These are phyloP conservation scores for Ariopsis seemanni DNA, from an alignment of 2,113 vertebrate species.

Conservation along the genomic window DNA sequence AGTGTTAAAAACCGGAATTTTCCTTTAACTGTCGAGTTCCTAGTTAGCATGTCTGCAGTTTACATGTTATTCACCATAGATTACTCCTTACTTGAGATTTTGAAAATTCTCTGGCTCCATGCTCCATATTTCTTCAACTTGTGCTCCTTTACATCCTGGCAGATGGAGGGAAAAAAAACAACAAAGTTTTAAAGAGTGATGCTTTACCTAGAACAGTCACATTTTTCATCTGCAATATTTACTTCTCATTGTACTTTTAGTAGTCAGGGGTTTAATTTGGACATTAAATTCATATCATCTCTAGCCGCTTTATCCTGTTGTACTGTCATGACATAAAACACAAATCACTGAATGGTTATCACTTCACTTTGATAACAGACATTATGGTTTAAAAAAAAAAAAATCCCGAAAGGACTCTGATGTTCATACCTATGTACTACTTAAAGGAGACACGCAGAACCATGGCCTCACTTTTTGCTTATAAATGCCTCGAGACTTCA, in stretches of 20 bases:
- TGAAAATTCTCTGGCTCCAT: slow-evolving; percentile 97
- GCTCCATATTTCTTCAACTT: slow-evolving; percentile 99
- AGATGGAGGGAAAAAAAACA: background rate
- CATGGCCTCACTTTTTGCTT: too few species aligned
- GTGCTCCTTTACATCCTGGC: slow-evolving; percentile 91
- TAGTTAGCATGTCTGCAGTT: background rate
- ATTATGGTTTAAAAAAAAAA: too few species aligned
- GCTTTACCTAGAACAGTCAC: background rate
- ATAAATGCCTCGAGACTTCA: too few species aligned
- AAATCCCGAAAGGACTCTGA: too few species aligned
- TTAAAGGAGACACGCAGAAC: too few species aligned
- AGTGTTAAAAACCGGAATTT: too few species aligned
- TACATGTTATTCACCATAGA: background rate
- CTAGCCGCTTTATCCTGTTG: too few species aligned
- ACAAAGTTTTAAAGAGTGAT: background rate
- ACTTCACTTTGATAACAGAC: too few species aligned
- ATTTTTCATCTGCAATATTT: background rate
- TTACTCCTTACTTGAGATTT: slow-evolving; percentile 85
- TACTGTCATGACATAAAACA: too few species aligned
- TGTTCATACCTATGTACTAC: too few species aligned
- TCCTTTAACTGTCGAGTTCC: background rate
- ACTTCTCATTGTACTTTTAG: background rate
- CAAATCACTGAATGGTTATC: too few species aligned
- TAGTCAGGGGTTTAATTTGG: background rate
- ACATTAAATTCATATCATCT: too few species aligned